Evolutionary conservation across 2,888 invertebrate species (phyloP).

Genomic region (Antheraea assamensis): DNA sequence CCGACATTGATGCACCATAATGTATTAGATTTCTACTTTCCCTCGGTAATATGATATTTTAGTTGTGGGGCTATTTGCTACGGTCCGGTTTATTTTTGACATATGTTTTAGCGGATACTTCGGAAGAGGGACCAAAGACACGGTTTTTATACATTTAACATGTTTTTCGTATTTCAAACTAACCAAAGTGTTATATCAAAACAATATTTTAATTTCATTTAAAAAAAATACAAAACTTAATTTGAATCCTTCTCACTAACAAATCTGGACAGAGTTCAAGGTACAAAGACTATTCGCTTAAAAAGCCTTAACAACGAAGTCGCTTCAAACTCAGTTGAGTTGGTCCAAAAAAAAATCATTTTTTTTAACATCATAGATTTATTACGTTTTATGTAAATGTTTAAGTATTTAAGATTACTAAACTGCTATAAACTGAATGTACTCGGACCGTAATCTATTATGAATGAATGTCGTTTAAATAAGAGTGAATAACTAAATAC

Average conservation of each 20-base stretch:
- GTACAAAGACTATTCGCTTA: not conserved
- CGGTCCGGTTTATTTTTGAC: conserved; percentile 21
- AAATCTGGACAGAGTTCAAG: not conserved
- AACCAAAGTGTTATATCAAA: not conserved
- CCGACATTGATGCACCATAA: conserved; percentile 36
- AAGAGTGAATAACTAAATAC: not conserved
- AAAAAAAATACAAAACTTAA: not conserved
- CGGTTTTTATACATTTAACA: not conserved
- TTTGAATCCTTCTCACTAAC: not conserved
- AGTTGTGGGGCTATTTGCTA: conserved; percentile 28
- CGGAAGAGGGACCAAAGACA: not conserved
- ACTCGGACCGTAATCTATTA: not conserved
- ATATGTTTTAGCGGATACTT: conserved; percentile 2
- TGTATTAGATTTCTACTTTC: conserved; percentile 59
- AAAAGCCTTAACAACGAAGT: not conserved
- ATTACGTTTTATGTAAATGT: not conserved
- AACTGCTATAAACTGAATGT: not conserved
- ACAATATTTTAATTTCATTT: not conserved
- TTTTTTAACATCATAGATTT: not conserved
- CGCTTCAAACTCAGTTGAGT: not conserved
- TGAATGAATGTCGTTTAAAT: not conserved
- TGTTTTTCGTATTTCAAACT: not conserved
- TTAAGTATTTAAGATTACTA: too few species aligned
- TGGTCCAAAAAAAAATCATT: not conserved
- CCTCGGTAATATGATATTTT: conserved; percentile 41